These are phyloP conservation scores for Lindbergichthys nudifrons DNA, from an alignment of 2,797 vertebrate genomes.

Conservation along the genomic window DNA sequence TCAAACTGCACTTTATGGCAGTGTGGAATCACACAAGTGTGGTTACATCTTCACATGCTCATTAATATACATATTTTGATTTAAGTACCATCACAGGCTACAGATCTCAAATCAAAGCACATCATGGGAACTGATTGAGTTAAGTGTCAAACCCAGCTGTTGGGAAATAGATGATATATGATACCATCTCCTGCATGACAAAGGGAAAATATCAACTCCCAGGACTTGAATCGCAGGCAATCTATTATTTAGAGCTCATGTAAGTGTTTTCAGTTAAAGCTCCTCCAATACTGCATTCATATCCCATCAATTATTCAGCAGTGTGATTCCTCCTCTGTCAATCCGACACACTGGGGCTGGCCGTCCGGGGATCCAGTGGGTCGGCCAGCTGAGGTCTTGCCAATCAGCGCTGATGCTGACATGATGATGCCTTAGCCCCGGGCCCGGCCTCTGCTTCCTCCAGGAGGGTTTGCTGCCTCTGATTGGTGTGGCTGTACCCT, in stretches of 20 bases:
- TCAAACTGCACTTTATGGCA: neutral
- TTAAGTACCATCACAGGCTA: conserved; percentile 10
- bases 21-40: neutral
- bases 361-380: conserved; percentile 59
- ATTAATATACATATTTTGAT: conserved; percentile 32
- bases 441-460: conserved; percentile 51
- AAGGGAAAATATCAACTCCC: conserved; percentile 71
- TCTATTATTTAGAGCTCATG: conserved; percentile 80
- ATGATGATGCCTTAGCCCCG: conserved; percentile 56
- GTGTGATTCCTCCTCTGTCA: conserved; percentile 69
- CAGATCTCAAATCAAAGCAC: conserved; percentile 18
- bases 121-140: conserved; percentile 33
- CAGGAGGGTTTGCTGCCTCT: conserved; percentile 56
- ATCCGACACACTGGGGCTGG: conserved; percentile 63
- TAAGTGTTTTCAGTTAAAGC: conserved; percentile 84
- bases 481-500: conserved; percentile 67
- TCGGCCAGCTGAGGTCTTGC: conserved; percentile 60
- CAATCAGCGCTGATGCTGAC: conserved; percentile 66
- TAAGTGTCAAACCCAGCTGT: conserved; percentile 39
- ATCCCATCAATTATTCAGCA: conserved; percentile 81
- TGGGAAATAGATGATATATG: conserved; percentile 48
- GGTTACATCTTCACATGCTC: neutral
- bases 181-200: conserved; percentile 65
- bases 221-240: conserved; percentile 62
- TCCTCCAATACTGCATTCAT: conserved; percentile 77